Evolutionary conservation across 2,888 invertebrate genomes (phyloP), one percentile per base, ranked within the genome.

Genomic region (Empis livida): DNA sequence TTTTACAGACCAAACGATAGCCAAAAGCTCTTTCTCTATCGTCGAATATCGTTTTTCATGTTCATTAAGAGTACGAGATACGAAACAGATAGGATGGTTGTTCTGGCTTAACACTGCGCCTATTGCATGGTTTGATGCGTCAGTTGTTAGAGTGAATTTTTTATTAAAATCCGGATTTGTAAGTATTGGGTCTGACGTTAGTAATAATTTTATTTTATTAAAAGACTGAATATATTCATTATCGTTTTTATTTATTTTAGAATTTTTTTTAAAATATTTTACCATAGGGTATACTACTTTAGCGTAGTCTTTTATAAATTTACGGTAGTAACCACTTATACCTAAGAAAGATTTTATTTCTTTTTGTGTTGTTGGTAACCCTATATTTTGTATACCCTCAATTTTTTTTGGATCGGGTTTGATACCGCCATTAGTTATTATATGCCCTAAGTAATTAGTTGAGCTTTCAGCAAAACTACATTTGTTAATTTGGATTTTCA

Each of bases 271-370:
- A n/a, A n/a, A n/a, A n/a, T n/a, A n/a, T n/a, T n/a, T n/a, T n/a
- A n/a, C n/a, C n/a, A n/a, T n/a, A n/a, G n/a, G n/a, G n/a, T n/a
- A n/a, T n/a, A n/a, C n/a, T n/a, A n/a, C 16, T 16, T 23, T 32
- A 35, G 47, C 47, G 16, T 41, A 44, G 17, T 47, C 44, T 13
- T 27, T 15, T 3, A 47, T 44, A 23, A 47, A 47, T 37, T 47
- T 47, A 8, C 47, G 23, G 27, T 46, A 10, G 42, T 37, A 54
- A 1, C 50, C 50, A 1, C 52, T 47, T 43, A 52, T 42, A 9
- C 53, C 52, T 13, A 53, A 17, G 30, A 53, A 53, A 6, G 43
- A 40, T 43, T 50, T 52, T n/a, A 53, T 46, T 49, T 51, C 45
- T 23, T 50, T 53, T 20, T 45, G 30, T 3, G 53, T 51, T 16